A percentile compares a stretch with the other conserved stretches of the same genome.
phyloP scores from a whole-genome alignment of 2,888 invertebrate species.

The Acanthoscelides obtectus region DNA sequence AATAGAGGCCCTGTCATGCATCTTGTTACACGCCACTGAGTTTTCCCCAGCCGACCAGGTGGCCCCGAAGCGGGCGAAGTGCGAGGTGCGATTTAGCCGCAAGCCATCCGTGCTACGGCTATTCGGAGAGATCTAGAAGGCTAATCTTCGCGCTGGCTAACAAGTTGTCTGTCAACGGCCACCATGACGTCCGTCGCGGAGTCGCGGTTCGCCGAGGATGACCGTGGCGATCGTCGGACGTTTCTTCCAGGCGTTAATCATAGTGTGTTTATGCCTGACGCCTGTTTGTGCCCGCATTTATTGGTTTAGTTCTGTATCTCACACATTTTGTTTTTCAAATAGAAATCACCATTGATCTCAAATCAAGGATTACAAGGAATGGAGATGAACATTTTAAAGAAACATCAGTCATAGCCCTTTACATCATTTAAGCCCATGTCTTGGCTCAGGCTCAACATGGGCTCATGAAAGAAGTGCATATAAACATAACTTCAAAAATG shows the following conservation, averaged over 20 bases:
- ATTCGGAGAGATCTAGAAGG: slow-evolving; percentile 21
- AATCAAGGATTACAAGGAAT: too few species aligned
- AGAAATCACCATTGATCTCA: too few species aligned
- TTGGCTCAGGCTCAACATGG: too few species aligned
- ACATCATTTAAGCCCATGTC: too few species aligned
- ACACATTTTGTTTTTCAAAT: too few species aligned
- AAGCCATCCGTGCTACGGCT: slow-evolving; percentile 19
- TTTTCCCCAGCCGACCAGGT: slow-evolving; percentile 11
- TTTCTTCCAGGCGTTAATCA: slow-evolving; percentile 22
- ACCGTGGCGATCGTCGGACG: slow-evolving; percentile 15
- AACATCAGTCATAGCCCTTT: too few species aligned
- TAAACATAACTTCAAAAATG: too few species aligned
- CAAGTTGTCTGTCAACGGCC: slow-evolving; percentile 34
- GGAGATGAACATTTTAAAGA: too few species aligned
- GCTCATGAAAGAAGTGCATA: too few species aligned
- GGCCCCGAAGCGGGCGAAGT: slow-evolving; percentile 26
- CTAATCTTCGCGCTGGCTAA: slow-evolving; percentile 31
- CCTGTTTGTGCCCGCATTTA: not conserved
- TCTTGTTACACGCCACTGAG: not conserved
- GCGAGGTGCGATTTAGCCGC: slow-evolving; percentile 28
- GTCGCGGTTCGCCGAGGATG: slow-evolving; percentile 11
- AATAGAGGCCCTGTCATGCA: too few species aligned
- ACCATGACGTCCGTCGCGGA: slow-evolving; percentile 22
- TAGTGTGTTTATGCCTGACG: slow-evolving; percentile 11
- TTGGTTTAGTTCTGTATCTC: not conserved